These are phyloP conservation scores for Eumaeus atala DNA, from an alignment of 1,140 invertebrate genomes.

Conservation along the genomic window DNA sequence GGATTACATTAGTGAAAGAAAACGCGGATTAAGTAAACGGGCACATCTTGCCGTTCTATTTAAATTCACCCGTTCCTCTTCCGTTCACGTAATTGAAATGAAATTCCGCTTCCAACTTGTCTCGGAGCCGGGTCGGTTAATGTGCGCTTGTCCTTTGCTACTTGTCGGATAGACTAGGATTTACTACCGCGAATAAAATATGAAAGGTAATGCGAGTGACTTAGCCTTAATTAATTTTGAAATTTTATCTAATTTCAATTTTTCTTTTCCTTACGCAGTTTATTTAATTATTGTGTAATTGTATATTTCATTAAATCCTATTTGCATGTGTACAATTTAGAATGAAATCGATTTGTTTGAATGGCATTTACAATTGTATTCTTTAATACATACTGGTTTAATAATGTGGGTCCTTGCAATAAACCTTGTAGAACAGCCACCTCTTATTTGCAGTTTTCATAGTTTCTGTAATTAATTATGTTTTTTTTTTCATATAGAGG, in stretches of 20 bases:
- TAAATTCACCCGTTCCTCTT: constrained; percentile 30
- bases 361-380: no score
- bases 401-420: no score
- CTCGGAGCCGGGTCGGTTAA: constrained; percentile 17
- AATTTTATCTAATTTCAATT: background rate
- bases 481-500: no score
- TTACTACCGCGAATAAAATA: constrained; percentile 13
- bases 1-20: constrained; percentile 36
- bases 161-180: constrained; percentile 15
- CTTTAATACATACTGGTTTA: no score
- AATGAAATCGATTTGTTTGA: no score
- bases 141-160: constrained; percentile 15
- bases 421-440: no score
- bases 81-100: constrained; percentile 42
- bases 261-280: no score
- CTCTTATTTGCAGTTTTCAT: no score
- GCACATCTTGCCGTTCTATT: constrained; percentile 33
- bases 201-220: constrained; percentile 9
- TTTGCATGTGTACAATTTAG: background rate
- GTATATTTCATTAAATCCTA: background rate
- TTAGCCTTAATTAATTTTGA: constrained; percentile 12
- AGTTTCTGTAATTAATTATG: no score
- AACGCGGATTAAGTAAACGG: constrained; percentile 40
- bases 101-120: constrained; percentile 31
- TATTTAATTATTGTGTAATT: no score